Percentiles rank a stretch among this genome's conserved stretches.
These are phyloP conservation scores for Melanerpes formicivorus DNA, from an alignment of 2,113 vertebrate species.

Conservation along the genomic window DNA sequence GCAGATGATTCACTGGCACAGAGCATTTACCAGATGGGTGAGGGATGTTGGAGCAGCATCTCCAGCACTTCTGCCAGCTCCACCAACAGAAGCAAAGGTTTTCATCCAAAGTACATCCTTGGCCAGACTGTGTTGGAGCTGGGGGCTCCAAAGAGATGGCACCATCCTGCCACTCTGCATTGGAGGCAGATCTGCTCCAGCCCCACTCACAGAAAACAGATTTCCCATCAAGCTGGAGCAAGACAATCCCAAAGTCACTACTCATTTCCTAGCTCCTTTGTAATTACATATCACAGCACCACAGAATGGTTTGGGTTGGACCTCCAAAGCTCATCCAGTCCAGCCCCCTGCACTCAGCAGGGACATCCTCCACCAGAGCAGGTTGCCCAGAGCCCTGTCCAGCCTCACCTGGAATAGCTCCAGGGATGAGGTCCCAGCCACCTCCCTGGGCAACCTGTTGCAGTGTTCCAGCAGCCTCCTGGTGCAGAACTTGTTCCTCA, in stretches of 20 bases:
- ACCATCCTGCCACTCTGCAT: background rate
- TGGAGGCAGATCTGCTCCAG: background rate
- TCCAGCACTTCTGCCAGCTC: background rate
- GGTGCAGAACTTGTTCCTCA: too few species aligned
- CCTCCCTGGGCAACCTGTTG: too few species aligned
- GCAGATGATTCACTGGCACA: background rate
- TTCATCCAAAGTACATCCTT: background rate
- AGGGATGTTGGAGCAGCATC: background rate
- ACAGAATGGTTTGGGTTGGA: too few species aligned
- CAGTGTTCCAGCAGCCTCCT: too few species aligned
- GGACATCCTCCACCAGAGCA: too few species aligned
- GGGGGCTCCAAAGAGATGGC: background rate
- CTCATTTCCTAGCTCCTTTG: background rate
- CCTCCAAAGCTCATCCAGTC: too few species aligned
- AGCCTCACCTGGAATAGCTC: too few species aligned
- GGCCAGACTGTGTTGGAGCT: background rate
- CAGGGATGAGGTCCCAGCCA: too few species aligned
- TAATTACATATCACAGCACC: background rate
- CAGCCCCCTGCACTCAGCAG: too few species aligned
- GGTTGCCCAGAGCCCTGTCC: too few species aligned
- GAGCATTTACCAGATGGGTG: background rate
- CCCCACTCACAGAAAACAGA: background rate
- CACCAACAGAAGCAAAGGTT: background rate
- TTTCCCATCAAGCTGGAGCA: background rate
- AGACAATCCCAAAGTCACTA: background rate